Evolutionary conservation across 2,888 invertebrate species (phyloP).

Genomic region (Acrobasis consociella): DNA sequence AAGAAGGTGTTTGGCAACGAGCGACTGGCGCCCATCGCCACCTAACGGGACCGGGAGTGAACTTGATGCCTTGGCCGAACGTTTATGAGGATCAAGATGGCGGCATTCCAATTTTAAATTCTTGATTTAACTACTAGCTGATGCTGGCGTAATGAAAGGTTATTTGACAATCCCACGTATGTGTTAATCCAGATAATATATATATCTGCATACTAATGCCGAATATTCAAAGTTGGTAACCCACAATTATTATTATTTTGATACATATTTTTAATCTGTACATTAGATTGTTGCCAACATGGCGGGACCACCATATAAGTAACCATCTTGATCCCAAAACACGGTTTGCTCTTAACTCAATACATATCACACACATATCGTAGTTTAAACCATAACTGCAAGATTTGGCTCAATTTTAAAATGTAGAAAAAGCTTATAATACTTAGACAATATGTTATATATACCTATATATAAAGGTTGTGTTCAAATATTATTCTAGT

Average conservation of each 20-base stretch:
- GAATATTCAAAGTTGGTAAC: too few relatives aligned
- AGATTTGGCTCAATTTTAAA: slow-evolving; percentile 4
- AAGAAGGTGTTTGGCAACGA: slow-evolving; percentile 68
- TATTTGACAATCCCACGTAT: too few relatives aligned
- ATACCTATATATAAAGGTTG: background rate
- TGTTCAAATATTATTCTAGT: background rate
- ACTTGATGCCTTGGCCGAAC: background rate
- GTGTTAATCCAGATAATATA: too few relatives aligned
- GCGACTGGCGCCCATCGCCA: slow-evolving; percentile 71
- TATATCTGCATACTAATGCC: too few relatives aligned
- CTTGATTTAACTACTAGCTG: background rate
- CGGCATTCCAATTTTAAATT: background rate
- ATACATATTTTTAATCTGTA: background rate
- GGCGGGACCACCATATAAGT: background rate
- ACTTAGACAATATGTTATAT: background rate
- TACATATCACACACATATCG: slow-evolving; percentile 12
- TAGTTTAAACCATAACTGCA: background rate
- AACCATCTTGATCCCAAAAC: background rate
- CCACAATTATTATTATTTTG: background rate
- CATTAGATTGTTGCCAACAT: background rate
- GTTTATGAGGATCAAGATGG: slow-evolving; percentile 1
- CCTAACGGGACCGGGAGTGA: slow-evolving; percentile 36
- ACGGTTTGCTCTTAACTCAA: background rate
- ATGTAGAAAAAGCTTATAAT: background rate
- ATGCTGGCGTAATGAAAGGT: too few relatives aligned